Evolutionary conservation across 2,113 vertebrate genomes (phyloP).

Genomic region (Puntigrus tetrazona): DNA sequence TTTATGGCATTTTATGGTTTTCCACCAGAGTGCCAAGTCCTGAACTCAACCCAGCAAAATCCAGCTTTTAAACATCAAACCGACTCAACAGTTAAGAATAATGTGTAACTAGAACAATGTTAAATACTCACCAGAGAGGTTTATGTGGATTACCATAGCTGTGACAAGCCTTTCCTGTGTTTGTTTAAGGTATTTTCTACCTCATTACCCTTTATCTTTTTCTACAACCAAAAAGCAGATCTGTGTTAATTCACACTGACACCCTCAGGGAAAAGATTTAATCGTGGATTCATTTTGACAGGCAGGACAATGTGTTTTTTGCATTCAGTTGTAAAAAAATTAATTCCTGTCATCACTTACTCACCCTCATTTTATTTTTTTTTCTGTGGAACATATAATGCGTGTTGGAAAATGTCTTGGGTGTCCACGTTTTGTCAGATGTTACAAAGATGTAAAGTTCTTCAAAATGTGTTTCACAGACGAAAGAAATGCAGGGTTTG

Average conservation of each 20-base stretch:
- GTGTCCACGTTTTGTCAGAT: too few species aligned
- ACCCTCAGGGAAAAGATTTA: slow-evolving; percentile 4
- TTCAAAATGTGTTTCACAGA: not conserved
- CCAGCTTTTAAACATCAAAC: slow-evolving; percentile 4
- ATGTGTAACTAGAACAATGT: slow-evolving; percentile 5
- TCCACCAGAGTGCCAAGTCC: slow-evolving; percentile 20
- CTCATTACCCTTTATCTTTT: slow-evolving; percentile 12
- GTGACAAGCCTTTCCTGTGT: not conserved
- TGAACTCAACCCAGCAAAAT: not conserved
- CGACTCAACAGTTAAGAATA: not conserved
- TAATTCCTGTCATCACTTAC: not conserved
- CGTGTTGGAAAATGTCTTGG: not conserved
- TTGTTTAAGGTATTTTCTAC: slow-evolving; percentile 13
- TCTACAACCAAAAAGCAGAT: not conserved
- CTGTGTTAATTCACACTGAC: not conserved
- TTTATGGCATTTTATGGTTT: slow-evolving; percentile 19
- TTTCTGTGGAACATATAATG: not conserved
- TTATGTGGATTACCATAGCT: not conserved
- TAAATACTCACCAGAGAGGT: slow-evolving; percentile 11
- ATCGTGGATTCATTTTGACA: not conserved
- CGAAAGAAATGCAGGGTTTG: not conserved
- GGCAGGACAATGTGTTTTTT: not conserved
- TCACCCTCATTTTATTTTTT: not conserved
- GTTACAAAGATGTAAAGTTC: not conserved
- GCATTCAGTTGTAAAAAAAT: not conserved